Evolutionary conservation across 2,113 vertebrate species (phyloP), one percentile per base, ranked within the genome.

Genomic region (Petroica traversi): DNA sequence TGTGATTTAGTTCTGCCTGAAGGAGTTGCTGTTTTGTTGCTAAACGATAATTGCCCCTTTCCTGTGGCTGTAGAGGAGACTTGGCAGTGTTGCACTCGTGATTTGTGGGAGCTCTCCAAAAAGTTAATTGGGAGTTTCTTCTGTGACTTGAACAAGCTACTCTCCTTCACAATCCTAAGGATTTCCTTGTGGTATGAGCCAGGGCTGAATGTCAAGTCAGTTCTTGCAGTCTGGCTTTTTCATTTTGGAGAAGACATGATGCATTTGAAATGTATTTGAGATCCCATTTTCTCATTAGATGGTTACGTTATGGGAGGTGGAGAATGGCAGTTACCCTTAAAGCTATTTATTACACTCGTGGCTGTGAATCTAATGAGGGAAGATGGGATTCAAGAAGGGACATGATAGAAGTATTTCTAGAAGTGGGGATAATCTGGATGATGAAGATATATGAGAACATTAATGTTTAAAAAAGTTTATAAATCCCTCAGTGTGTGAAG

Each of bases 381-480:
- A 77, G 87, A 76, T 83, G 51, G 54, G 55, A 96, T 81, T 96
- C 95, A 96, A 94, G 96, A 96, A 97, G 46, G 64, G 88, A 74
- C 95, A 94, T 90, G 94, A 96, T 52, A 72, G 16, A 87, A 63
- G 48, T 36, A 88, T 79, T 83, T 87, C 41, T 93, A 79, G 67
- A 82, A 85, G 41, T 80, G n/a, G 40, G 5, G 62, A 29, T 71
- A 41, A 29, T 48, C 40, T 74, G 59, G 23, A 14, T 83, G 46
- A 66, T 74, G 79, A 88, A 93, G 54, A n/a, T 57, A 3, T 73
- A 36, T 80, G 51, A 74, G 75, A 92, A 93, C 62, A 91, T 46
- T 49, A 49, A 52, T 66, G 48, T 78, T 77, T 77, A 45, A 90
- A 63, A 51, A 45, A 15, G 6, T 15, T 93, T 83, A 18, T n/a